Evolutionary conservation across 2,888 invertebrate species (phyloP), one percentile per base, ranked within the genome.

Genomic region (Euphydryas editha): DNA sequence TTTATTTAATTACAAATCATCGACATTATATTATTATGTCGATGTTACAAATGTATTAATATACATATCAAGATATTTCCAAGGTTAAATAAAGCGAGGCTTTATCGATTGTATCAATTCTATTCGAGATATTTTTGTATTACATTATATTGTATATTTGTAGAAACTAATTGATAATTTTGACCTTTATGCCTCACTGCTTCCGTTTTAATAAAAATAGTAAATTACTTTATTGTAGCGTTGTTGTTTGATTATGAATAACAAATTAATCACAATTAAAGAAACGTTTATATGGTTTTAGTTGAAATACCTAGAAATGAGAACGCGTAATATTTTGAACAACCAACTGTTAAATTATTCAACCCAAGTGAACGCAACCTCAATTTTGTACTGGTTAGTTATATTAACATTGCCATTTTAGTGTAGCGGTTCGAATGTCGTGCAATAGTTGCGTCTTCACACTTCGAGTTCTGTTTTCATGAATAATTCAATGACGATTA

Each of bases 401-500:
- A 69, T 73, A 77, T 75, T 77, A 70, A 68, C 70, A 74, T 76
- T 62, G 73, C 69, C 69, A 73, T 73, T 72, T 75, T 66, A 65
- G 69, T 58, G 59, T 68, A 68, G 65, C 62, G 56, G 71, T 70
- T 66, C 62, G 65, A 61, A 59, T 65, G 67, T 74, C 67, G 66
- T 75, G 76, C 76, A 75, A 75, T 73, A 71, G 73, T 70, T 69
- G 47, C 15, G 69, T 71, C 72, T 70, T 67, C 72, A 71, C 59
- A 65, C 69, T 36, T 67, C n/a, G 65, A 62, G 65, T 69, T 76
- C 76, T 75, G 78, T 77, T 75, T 81, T 83, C 78, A 85, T 88
- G 87, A 85, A 90, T 89, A 82, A 88, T 87, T 85, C 84, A 89
- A 75, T 72, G 76, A n/a, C 77, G 81, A 78, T 79, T 80, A 82